Evolutionary conservation across 1,140 invertebrate genomes (phyloP), one percentile per base, ranked within the genome.

Genomic region (Archivesica marissinica): DNA sequence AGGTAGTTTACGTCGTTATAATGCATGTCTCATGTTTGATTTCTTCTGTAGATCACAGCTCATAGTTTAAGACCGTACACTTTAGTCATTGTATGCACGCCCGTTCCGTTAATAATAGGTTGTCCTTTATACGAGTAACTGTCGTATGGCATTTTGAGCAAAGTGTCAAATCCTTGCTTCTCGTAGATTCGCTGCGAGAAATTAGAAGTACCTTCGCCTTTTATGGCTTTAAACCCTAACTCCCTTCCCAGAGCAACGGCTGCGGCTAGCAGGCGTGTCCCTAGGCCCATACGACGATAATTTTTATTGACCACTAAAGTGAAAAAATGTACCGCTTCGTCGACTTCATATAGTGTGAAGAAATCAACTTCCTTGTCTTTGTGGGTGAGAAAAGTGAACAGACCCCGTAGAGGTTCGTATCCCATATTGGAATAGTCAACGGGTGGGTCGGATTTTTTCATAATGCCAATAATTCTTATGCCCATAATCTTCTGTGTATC

Each of bases 311-410:
- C 80, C n/a, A 68, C 80, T 23, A 83, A 30, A 54, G 80, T 35
- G 64, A 74, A 83, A 56, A 83, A 83, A 74, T 83, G 80, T 0
- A 83, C 47, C 9, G 80, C 80, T 59, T 83, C 80, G 0, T 83
- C 80, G 13, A 74, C 39, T 1, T 38, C 70, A n/a, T 56, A 83
- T 23, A 25, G 30, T n/a, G 59, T 23, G 35, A 47, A 75, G 38
- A 83, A 83, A 25, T 83, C 25, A n/a, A 83, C 47, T 35, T 83
- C 80, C 6, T 30, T 50, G 25, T 75, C 68, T 47, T 75, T 83
- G 23, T 72, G 56, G 2, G 68, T 47, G 20, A 83, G 47, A 56
- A 83, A 83, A 1, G 25, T 61, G n/a, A 83, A 74, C 0, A 83
- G 52, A 33, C 47, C 41, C 30, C 56, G 35, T 30, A 83, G 59